phyloP scores from a whole-genome alignment of 2,113 vertebrate species.

The Ptilonorhynchus violaceus region DNA sequence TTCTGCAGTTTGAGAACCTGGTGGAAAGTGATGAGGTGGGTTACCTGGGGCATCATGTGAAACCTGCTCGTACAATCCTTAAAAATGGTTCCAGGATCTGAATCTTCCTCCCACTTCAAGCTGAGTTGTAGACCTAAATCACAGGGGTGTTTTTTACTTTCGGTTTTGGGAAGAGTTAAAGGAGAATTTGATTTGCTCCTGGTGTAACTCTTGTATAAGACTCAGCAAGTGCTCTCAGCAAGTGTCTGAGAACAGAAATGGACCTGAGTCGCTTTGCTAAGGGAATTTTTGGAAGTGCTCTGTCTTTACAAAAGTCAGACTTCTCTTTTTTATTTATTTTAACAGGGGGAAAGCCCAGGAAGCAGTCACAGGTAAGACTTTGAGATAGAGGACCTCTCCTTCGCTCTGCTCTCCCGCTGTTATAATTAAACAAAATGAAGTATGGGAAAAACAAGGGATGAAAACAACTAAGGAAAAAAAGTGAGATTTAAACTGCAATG shows the following conservation, averaged over 20 bases:
- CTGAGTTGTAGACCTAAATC: background rate
- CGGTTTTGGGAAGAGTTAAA: background rate
- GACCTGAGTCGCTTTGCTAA: background rate
- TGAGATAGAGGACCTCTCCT: background rate
- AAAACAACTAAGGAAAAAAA: background rate
- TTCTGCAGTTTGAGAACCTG: constrained; percentile 81
- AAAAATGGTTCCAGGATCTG: background rate
- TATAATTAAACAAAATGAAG: background rate
- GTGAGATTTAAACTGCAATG: background rate
- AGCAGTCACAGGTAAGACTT: constrained; percentile 77
- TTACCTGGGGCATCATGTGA: background rate
- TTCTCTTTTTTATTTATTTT: background rate
- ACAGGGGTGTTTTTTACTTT: background rate
- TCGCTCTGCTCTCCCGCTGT: background rate
- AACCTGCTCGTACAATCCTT: background rate
- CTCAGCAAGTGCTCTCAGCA: background rate
- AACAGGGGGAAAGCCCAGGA: constrained; percentile 81
- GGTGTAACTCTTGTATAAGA: background rate
- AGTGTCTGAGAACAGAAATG: background rate
- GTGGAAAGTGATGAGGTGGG: constrained; percentile 85
- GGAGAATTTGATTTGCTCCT: background rate
- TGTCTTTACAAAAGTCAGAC: background rate
- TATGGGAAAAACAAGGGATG: background rate
- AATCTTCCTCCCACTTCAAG: background rate
- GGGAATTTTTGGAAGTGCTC: background rate